Percentiles rank a stretch among this genome's conserved stretches.
Conservation (phyloP, 2,888 invertebrate genomes). For the Archaeoteleia sp. region DNA sequence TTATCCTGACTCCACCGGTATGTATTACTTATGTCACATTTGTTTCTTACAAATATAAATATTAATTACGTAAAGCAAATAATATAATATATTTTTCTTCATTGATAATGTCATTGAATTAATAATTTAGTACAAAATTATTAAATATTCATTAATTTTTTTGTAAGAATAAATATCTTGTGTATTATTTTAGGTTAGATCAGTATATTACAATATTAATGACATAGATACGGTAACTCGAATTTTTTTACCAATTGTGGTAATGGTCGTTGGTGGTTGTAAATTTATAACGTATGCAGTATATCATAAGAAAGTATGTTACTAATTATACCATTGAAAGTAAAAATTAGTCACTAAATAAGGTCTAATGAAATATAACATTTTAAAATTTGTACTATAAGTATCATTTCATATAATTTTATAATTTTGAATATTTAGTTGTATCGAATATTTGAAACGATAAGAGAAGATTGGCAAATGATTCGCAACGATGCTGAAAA, state of each 20-base stretch:
- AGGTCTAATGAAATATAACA: too few species aligned
- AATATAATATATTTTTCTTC: too few species aligned
- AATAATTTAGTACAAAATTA: too few species aligned
- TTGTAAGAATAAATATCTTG: neutral
- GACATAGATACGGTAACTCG: neutral
- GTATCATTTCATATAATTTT: neutral
- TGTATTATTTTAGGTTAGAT: neutral
- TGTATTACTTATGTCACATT: neutral
- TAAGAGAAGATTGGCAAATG: conserved; percentile 1
- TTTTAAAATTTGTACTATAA: neutral
- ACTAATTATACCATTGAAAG: neutral
- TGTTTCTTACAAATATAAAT: neutral
- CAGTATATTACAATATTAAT: neutral
- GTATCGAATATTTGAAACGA: neutral
- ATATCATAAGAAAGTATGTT: neutral
- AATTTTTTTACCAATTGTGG: neutral
- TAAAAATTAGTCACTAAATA: too few species aligned
- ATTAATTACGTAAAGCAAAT: too few species aligned
- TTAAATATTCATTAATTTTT: too few species aligned
- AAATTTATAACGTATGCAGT: neutral
- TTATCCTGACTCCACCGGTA: neutral
- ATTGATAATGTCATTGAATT: too few species aligned
- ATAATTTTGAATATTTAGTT: neutral
- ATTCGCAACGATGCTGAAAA: neutral
- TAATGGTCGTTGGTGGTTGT: neutral